These are phyloP conservation scores for Stomatorhinus ivindoensis DNA, from an alignment of 2,113 vertebrate genomes.

Conservation along the genomic window DNA sequence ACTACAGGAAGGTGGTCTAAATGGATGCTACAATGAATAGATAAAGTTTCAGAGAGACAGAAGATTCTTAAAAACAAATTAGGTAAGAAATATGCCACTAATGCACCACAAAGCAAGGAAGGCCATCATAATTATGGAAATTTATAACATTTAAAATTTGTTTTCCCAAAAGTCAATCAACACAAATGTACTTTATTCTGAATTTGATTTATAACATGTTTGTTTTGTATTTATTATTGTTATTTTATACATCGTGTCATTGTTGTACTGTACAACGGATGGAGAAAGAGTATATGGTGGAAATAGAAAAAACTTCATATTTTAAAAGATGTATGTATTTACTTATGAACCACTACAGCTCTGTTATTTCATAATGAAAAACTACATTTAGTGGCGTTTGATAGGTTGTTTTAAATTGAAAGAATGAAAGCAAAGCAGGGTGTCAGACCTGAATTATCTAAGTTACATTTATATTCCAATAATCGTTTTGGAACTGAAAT, in stretches of 20 bases:
- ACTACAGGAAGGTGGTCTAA: constrained; percentile 37
- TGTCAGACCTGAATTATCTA: not conserved
- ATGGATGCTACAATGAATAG: not conserved
- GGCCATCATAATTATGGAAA: not conserved
- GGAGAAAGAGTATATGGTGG: not conserved
- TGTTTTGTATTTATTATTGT: not conserved
- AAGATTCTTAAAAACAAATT: not conserved
- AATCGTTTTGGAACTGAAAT: not conserved
- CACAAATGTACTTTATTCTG: not conserved
- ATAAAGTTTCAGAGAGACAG: not conserved
- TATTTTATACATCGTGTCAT: not conserved
- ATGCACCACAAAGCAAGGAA: not conserved
- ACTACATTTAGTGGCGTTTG: no score
- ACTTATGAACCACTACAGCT: not conserved
- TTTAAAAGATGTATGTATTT: constrained; percentile 1
- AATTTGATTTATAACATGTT: not conserved
- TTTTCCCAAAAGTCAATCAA: not conserved
- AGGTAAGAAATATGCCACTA: not conserved
- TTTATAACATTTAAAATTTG: not conserved
- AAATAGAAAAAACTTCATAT: constrained; percentile 3
- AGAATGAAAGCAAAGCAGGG: not conserved
- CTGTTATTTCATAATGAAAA: not conserved
- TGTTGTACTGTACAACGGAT: not conserved
- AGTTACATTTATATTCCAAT: not conserved
- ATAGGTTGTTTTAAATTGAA: not conserved